Conservation (phyloP, 2,797 vertebrate genomes). For the Schizothorax lantsangensis region DNA sequence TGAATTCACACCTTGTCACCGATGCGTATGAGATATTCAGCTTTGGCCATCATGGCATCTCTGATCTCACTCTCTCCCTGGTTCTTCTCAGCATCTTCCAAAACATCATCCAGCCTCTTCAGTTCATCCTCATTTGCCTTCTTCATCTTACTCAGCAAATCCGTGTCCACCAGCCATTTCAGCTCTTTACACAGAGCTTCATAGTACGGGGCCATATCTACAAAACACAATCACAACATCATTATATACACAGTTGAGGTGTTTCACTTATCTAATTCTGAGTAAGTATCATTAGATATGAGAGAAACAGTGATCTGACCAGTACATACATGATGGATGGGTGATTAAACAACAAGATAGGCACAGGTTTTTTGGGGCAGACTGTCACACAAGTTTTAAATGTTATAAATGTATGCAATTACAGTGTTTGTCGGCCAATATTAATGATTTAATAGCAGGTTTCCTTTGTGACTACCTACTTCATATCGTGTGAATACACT, state of each 20-base stretch:
- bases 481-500: background rate
- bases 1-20: slow-evolving; percentile 88
- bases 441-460: background rate
- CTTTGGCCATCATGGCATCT: slow-evolving; percentile 97
- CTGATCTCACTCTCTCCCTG: slow-evolving; percentile 96
- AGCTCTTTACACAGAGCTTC: slow-evolving; percentile 94
- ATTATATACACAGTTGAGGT: background rate
- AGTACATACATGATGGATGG: no score
- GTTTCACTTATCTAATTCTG: background rate
- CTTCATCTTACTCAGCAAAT: slow-evolving; percentile 93
- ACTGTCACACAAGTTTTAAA: no score
- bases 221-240: slow-evolving; percentile 36
- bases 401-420: background rate
- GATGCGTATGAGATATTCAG: slow-evolving; percentile 95
- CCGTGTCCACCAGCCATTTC: slow-evolving; percentile 90
- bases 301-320: background rate
- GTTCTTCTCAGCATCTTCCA: slow-evolving; percentile 96
- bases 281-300: background rate
- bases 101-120: slow-evolving; percentile 89
- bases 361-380: no score
- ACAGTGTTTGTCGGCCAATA: background rate
- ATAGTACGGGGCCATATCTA: slow-evolving; percentile 97
- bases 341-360: no score
- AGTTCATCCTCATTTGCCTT: slow-evolving; percentile 95
- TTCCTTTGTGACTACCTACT: background rate